Evolutionary conservation across 2,888 invertebrate genomes (phyloP).

Genomic region (Lepas anatifera): DNA sequence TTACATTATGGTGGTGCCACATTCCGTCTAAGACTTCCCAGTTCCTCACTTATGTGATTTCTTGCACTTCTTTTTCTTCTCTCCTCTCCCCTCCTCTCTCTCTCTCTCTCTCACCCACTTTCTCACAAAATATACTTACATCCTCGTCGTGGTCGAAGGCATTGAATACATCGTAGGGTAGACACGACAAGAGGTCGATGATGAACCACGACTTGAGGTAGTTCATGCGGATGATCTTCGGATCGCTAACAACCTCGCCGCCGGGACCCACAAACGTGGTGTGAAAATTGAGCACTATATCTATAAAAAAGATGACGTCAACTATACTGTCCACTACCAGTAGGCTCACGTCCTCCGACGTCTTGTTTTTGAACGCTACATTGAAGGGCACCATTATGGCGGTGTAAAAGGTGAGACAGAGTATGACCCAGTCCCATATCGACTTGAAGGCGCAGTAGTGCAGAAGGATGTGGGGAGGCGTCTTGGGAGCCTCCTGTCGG

Average conservation of each 20-base stretch:
- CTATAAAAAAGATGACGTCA: constrained; percentile 99
- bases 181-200: constrained; percentile 94
- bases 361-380: constrained; percentile 99
- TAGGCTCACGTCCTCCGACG: constrained; percentile 87
- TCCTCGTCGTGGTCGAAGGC: constrained; percentile 99
- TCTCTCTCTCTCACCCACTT: no score
- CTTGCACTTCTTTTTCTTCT: background rate
- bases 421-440: constrained; percentile 83
- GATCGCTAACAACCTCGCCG: constrained; percentile 86
- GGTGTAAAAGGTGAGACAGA: constrained; percentile 98
- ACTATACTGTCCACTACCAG: constrained; percentile 94
- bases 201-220: constrained; percentile 99
- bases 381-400: constrained; percentile 98
- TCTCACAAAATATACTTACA: no score
- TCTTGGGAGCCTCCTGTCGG: constrained; percentile 98
- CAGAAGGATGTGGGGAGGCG: constrained; percentile 96
- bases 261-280: constrained; percentile 94
- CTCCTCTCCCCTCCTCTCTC: background rate
- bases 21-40: no score
- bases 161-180: constrained; percentile 99
- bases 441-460: constrained; percentile 98
- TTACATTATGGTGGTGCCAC: no score
- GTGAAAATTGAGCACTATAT: constrained; percentile 99
- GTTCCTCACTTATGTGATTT: no score
- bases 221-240: constrained; percentile 88